Conservation (phyloP, 1,140 invertebrate species). For the Achatina immaculata region DNA sequence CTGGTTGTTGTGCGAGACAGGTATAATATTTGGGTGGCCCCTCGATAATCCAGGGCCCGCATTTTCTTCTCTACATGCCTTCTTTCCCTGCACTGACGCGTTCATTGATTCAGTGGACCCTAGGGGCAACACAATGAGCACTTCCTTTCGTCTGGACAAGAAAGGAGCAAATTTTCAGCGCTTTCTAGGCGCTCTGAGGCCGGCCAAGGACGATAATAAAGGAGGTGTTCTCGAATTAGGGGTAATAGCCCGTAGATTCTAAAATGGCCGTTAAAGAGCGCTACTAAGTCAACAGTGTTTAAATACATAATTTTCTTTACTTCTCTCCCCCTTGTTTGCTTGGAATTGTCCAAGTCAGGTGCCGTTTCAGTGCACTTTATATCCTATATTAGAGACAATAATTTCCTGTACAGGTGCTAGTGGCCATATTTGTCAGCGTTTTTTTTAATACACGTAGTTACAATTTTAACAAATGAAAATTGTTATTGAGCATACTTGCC, state of each 20-base stretch:
- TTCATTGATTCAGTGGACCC: not conserved
- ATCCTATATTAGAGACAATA: too few species aligned
- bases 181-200: not conserved
- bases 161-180: not conserved
- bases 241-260: not conserved
- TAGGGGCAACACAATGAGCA: not conserved
- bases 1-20: not conserved
- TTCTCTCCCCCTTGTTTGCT: too few species aligned
- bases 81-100: not conserved
- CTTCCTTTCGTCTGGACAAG: not conserved
- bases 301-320: not conserved
- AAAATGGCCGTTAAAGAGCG: not conserved
- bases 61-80: not conserved
- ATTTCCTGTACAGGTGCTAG: not conserved
- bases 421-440: not conserved
- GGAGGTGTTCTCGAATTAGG: not conserved
- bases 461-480: too few species aligned
- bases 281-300: not conserved
- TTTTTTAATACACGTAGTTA: too few species aligned
- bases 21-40: slow-evolving; percentile 10
- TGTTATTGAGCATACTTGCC: too few species aligned
- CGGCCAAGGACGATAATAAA: not conserved
- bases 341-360: not conserved
- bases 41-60: not conserved
- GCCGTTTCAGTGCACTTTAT: not conserved